phyloP scores from a whole-genome alignment of 2,113 vertebrate species.

The Cebus imitator region DNA sequence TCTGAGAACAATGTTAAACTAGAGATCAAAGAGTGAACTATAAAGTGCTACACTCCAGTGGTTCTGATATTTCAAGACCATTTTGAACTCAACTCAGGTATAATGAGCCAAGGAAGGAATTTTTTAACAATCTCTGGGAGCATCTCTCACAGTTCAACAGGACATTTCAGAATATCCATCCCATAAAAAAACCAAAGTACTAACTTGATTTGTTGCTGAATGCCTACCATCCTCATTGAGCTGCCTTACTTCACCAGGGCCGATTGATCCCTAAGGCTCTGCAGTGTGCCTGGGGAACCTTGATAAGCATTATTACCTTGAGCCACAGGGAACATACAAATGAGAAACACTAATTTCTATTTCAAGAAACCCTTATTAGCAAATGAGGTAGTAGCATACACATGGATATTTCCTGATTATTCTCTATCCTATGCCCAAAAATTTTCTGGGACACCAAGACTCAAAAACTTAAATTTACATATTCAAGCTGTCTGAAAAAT shows the following conservation, averaged over 20 bases:
- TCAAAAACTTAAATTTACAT: neutral
- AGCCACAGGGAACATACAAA: neutral
- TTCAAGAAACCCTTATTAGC: neutral
- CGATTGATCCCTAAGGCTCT: neutral
- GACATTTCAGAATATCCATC: neutral
- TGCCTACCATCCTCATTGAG: neutral
- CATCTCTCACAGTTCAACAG: rapidly evolving
- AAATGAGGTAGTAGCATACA: neutral
- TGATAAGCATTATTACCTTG: neutral
- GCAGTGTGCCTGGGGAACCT: neutral
- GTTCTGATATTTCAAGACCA: neutral
- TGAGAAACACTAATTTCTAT: neutral
- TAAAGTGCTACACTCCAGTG: neutral
- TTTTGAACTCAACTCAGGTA: neutral
- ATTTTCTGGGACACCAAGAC: neutral
- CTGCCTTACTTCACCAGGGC: neutral
- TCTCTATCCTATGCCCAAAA: neutral
- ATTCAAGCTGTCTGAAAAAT: neutral
- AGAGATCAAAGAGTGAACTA: neutral
- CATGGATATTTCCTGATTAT: neutral
- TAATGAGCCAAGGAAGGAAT: neutral
- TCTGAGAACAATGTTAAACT: neutral
- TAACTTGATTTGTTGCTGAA: neutral
- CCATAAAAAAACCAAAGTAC: neutral
- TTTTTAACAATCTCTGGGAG: neutral